Conservation (phyloP, 2,888 invertebrate genomes). For the Mesodorylaimus sp. region DNA sequence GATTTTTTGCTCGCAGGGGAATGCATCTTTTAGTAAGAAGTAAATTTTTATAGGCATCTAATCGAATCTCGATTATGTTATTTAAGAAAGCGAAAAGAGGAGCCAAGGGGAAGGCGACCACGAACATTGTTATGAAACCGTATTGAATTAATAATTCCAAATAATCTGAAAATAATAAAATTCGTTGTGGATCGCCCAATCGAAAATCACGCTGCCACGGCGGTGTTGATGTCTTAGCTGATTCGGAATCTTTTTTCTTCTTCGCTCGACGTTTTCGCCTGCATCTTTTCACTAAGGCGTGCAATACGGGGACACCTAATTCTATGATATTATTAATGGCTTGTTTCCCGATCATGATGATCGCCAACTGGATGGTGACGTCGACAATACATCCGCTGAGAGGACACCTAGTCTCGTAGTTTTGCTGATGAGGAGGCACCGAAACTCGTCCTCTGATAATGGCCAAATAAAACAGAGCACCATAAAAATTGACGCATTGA, state of each 20-base stretch:
- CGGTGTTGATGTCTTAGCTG: too few relatives aligned
- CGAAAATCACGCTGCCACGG: background rate
- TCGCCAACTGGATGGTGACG: constrained; percentile 70
- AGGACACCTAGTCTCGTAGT: constrained; percentile 46
- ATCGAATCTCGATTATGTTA: constrained; percentile 76
- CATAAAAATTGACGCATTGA: constrained; percentile 85
- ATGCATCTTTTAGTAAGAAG: constrained; percentile 62
- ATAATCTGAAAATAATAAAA: constrained; percentile 86
- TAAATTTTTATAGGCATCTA: constrained; percentile 78
- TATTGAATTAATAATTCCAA: constrained; percentile 90
- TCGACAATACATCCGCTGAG: constrained; percentile 77
- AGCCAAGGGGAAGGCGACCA: constrained; percentile 39
- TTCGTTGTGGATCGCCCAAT: background rate
- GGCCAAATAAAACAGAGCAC: constrained; percentile 88
- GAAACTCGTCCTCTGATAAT: constrained; percentile 45
- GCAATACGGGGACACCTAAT: constrained; percentile 8
- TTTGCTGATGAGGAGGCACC: background rate
- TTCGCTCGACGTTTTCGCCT: too few relatives aligned
- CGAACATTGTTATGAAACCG: constrained; percentile 89
- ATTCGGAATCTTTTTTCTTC: too few relatives aligned
- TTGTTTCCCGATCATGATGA: constrained; percentile 88
- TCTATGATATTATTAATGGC: constrained; percentile 9
- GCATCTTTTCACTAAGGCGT: too few relatives aligned
- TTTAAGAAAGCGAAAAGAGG: constrained; percentile 68
- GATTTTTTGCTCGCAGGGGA: constrained; percentile 7